Evolutionary conservation across 2,797 vertebrate genomes (phyloP), one percentile per base, ranked within the genome.

Genomic region (Nannoperca obscura): DNA sequence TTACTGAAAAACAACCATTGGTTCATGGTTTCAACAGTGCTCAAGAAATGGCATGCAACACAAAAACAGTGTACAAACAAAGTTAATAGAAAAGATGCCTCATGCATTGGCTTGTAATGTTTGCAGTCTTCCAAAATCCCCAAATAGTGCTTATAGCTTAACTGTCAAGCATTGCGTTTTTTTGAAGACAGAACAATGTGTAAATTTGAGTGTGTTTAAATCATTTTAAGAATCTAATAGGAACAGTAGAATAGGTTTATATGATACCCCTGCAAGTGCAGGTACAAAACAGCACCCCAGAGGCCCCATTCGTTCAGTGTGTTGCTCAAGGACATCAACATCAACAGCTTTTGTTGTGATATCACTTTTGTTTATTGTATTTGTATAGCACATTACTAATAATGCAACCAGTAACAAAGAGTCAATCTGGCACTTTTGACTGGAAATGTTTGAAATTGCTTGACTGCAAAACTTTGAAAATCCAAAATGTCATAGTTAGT

Each of bases 241-340:
- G 7, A 54, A 49, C n/a, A 46, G 8, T 10, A 12, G 17, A 52
- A 19, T 5, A 64, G 24, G 2, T 62, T 58, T 52, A 11, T 20
- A 19, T 58, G 12, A 64, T 12, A 57, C 14, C 3, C 2, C 36
- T 44, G 27, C 40, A 49, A 20, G 2, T 19, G 13, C 60, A n/a
- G 12, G 19, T 17, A 69, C 13, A 10, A 22, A 59, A 36, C 14
- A 59, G 40, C 27, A 63, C 9, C 22, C 38, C 38, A 3, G 2
- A 53, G 20, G 32, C 27, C 22, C 3, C 13, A 13, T 24, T 54
- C n/a, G 50, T n/a, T 67, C 20, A 62, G 30, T 47, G 32, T 49
- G 59, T 70, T 47, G 34, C 36, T 69, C 30, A 64, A 57, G 17
- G 32, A 34, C 58, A 32, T 64, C 62, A 68, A 34, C 19, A 40